Evolutionary conservation across 2,113 vertebrate species (phyloP).

Genomic region (Theristicus caerulescens): DNA sequence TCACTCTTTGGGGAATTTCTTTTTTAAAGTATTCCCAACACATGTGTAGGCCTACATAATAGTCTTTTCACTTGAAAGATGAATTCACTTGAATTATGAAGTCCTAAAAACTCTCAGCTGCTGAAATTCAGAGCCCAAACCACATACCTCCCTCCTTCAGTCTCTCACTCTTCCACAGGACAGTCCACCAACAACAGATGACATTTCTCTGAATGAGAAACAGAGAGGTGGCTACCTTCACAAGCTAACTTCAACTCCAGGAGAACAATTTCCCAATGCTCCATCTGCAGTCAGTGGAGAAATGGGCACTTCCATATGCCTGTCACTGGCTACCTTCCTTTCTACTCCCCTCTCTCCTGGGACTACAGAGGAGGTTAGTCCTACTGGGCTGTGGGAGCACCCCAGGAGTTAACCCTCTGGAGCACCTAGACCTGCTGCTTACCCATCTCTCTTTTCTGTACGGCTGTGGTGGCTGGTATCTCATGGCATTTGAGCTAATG

Average conservation of each 20-base stretch:
- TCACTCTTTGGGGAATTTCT: not conserved
- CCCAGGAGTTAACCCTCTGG: not conserved
- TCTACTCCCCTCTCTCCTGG: not conserved
- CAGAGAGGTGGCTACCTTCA: not conserved
- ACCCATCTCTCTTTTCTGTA: not conserved
- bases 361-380: not conserved
- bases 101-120: not conserved
- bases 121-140: not conserved
- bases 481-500: not conserved
- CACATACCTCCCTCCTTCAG: not conserved
- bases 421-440: not conserved
- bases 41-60: not conserved
- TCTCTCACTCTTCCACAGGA: not conserved
- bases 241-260: not conserved
- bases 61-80: not conserved
- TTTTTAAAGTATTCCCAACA: not conserved
- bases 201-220: not conserved
- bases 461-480: not conserved
- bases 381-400: not conserved
- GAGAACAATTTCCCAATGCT: not conserved
- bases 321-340: not conserved
- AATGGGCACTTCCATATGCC: accelerated
- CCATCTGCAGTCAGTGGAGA: not conserved
- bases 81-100: not conserved
- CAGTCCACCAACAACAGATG: not conserved